A percentile compares a stretch with the other conserved stretches of the same genome.
Conservation (phyloP, 1,140 invertebrate species). For the Protaetia brevitarsis region DNA sequence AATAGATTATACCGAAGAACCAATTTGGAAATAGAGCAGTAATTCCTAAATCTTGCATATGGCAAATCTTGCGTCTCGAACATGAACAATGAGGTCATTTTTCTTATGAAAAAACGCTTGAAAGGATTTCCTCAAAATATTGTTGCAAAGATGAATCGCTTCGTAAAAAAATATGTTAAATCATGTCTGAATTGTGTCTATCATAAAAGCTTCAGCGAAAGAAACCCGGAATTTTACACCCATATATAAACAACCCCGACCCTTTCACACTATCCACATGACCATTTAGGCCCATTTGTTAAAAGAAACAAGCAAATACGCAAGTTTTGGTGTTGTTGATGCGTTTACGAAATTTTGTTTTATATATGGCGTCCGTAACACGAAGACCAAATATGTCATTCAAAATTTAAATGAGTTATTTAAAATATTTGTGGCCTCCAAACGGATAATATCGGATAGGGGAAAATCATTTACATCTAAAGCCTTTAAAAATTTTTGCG, state of each 20-base stretch:
- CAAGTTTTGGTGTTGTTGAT: constrained; percentile 37
- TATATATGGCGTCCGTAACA: constrained; percentile 29
- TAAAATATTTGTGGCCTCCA: constrained; percentile 36
- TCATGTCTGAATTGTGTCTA: no score
- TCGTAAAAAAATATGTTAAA: no score
- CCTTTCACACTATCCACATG: constrained; percentile 27
- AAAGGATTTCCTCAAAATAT: no score
- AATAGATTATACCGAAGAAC: no score
- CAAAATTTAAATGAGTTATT: neutral
- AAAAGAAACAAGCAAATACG: constrained; percentile 35
- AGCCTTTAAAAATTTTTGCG: constrained; percentile 36
- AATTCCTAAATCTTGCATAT: no score
- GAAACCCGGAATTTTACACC: neutral
- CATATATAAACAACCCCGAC: neutral
- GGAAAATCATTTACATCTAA: constrained; percentile 42
- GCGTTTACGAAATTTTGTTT: constrained; percentile 37
- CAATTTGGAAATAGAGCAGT: no score
- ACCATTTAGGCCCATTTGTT: constrained; percentile 40
- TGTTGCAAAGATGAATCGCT: no score
- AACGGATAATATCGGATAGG: constrained; percentile 42
- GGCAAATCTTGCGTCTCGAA: no score
- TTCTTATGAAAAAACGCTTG: no score
- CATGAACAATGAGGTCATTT: no score
- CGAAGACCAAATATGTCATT: constrained; percentile 28
- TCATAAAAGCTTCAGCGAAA: no score